Evolutionary conservation across 2,797 vertebrate species (phyloP), one percentile per base, ranked within the genome.

Genomic region (Mycteria americana): DNA sequence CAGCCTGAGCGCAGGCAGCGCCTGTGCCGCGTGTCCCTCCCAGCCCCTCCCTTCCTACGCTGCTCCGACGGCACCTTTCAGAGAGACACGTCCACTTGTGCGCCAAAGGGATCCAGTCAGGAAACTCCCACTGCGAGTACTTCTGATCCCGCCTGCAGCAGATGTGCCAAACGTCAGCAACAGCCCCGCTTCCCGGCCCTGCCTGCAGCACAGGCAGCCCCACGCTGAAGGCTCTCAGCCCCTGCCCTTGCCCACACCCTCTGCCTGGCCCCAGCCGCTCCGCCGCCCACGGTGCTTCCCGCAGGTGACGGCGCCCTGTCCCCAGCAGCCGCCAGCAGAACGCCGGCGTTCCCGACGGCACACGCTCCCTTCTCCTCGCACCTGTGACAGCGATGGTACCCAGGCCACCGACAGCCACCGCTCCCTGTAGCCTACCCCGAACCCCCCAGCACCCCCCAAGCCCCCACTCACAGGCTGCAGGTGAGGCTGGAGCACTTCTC

Each of bases 101-200:
- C 10, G 91, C 94, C 70, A 98, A 97, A 4, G 99, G 99, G 72
- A 99, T 97, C 99, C 99, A 99, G 28, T 99, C 98, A 0, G 99
- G 98, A 88, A 99, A 99, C 76, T 98, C 99, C 99, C 99, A 99
- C 90, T 97, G 97, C 0, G 98, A 99, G 97, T 97, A 88, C 89
- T 98, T 97, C 93, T 98, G 98, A 43, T 99, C 98, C 31, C 99
- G 98, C 96, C 99, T 99, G 93, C 79, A 85, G 87, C 0, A 2
- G n/a, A 45, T 6, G 15, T 0, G 4, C 22, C 8, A 25, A 5
- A 11, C 4, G 9, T 95, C 63, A 89, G 74, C 3, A 1, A 7
- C 0, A 2, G 31, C 48, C 19, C 43, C 2, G 0, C 39, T 8
- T 2, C 23, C 50, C 0, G 2, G 30, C 43, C 6, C 59, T 12